Conservation (phyloP, 2,113 vertebrate genomes). For the Aptenodytes patagonicus region DNA sequence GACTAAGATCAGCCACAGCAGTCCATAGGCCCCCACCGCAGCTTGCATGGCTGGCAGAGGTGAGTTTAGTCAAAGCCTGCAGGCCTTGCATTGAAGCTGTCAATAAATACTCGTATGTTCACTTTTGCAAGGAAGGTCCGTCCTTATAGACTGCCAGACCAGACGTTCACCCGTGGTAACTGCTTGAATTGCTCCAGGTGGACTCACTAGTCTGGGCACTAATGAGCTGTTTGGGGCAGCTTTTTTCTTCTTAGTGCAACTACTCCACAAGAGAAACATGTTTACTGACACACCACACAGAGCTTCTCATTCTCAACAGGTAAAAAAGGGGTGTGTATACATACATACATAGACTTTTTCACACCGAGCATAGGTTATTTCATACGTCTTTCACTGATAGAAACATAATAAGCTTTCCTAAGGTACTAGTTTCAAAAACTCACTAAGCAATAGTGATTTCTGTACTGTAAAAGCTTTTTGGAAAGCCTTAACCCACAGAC, state of each 20-base stretch:
- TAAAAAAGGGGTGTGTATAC: background rate
- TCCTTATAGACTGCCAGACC: background rate
- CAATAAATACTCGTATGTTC: background rate
- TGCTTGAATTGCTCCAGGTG: background rate
- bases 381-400: background rate
- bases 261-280: background rate
- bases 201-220: background rate
- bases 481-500: background rate
- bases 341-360: background rate
- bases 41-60: background rate
- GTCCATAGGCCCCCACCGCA: rapidly evolving
- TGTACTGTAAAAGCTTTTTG: background rate
- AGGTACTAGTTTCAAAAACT: background rate
- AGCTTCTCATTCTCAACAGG: background rate
- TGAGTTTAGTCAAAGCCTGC: background rate
- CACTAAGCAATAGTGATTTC: background rate
- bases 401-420: background rate
- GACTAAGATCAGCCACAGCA: background rate
- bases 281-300: background rate
- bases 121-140: background rate
- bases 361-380: background rate
- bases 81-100: background rate
- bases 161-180: rapidly evolving
- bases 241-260: background rate
- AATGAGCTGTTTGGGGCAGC: background rate